A percentile compares a stretch with the other conserved stretches of the same genome.
Evolutionary conservation across 2,113 vertebrate genomes (phyloP).

Genomic region (Colistium nudipinnis): DNA sequence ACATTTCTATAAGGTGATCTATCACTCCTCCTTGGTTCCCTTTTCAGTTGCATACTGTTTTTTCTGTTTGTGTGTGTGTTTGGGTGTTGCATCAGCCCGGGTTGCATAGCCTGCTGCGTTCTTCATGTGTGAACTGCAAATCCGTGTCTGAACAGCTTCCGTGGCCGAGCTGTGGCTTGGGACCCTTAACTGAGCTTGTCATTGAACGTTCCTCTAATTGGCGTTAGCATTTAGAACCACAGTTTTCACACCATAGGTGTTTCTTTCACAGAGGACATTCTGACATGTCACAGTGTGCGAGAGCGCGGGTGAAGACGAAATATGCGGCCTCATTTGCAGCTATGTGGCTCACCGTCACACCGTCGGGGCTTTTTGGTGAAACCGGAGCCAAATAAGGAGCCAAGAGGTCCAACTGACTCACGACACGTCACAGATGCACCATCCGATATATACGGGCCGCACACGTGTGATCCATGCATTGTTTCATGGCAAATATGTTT

Average conservation of each 20-base stretch:
- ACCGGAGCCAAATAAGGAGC: too few species aligned
- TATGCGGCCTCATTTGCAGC: background rate
- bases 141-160: too few species aligned
- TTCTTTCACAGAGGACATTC: background rate
- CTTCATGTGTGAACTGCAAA: too few species aligned
- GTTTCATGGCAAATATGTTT: too few species aligned
- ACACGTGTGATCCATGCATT: too few species aligned
- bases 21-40: slow-evolving; percentile 1
- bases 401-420: background rate
- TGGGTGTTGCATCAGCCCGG: slow-evolving; percentile 3
- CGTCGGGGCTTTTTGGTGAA: background rate
- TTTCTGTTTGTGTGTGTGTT: slow-evolving; percentile 15
- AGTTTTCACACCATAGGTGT: background rate
- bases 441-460: too few species aligned
- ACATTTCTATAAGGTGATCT: slow-evolving; percentile 4
- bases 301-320: background rate
- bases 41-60: background rate
- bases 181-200: background rate
- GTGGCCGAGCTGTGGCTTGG: background rate
- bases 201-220: background rate
- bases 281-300: background rate
- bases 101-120: slow-evolving; percentile 13
- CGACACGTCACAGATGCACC: background rate
- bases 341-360: background rate
- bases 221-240: background rate